Evolutionary conservation across 2,797 vertebrate genomes (phyloP), one percentile per base, ranked within the genome.

Genomic region (Rallus crepitans): DNA sequence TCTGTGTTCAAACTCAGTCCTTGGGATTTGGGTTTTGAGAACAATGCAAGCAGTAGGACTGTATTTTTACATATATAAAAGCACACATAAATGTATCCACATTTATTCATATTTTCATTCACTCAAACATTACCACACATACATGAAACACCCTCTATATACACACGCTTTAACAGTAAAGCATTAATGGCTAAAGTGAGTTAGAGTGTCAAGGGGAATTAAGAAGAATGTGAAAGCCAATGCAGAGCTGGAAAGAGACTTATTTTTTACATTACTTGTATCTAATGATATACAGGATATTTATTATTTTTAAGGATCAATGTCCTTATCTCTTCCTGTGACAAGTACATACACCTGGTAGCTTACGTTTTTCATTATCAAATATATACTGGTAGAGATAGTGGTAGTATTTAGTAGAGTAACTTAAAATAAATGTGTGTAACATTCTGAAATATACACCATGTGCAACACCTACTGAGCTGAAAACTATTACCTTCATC

Each of bases 1-100:
- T 96, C 93, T 96, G 94, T 94, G 77, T 82, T 97, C 82, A 90
- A 90, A 96, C 83, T 92, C 59, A 95, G 71, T 28, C 76, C 79
- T 52, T 94, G 93, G 80, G 86, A 97, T 92, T 79, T 80, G 66
- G 60, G 90, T 87, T 47, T 73, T 77, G 84, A 86, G 80, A 95
- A 76, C 71, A 95, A 90, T 81, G 56, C 15, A 76, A 82, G 60
- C 65, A 70, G 39, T 19, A 88, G 35, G 30, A 68, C 15, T 52
- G 15, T 31, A 24, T 85, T 88, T 94, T 92, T 39, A 55, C 21
- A 7, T 28, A 19, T 71, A 33, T 39, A 79, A 68, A 90, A 28
- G 1, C 31, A 48, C 33, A 80, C 19, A 39, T 5, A 35, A 69
- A 55, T 35, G 52, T 25, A 72, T 9, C 6, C 60, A 15, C 13